Evolutionary conservation across 2,888 invertebrate genomes (phyloP).

Genomic region (Drosophila quinaria): DNA sequence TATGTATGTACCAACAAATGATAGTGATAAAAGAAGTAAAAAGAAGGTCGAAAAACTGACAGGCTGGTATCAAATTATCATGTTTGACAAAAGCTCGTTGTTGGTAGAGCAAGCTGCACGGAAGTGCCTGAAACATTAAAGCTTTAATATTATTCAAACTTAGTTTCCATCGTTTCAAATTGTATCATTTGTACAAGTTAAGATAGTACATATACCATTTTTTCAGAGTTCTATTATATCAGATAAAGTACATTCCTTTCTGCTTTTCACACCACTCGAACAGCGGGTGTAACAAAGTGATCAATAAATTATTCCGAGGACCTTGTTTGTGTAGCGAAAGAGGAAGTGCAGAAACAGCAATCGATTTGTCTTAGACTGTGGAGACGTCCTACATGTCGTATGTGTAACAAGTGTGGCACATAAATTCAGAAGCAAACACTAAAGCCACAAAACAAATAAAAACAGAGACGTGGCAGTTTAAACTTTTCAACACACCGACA

Average conservation of each 20-base stretch:
- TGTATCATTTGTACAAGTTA: background rate
- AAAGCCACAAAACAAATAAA: conserved; percentile 58
- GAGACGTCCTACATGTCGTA: conserved; percentile 66
- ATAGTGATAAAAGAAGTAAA: conserved; percentile 10
- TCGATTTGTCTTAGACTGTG: conserved; percentile 68
- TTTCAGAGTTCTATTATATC: background rate
- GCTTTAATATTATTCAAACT: background rate
- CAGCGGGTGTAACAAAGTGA: conserved; percentile 53
- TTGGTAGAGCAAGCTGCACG: background rate
- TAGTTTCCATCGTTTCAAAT: background rate
- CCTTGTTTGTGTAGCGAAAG: conserved; percentile 35
- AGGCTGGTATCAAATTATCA: conserved; percentile 5
- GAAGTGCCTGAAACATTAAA: background rate
- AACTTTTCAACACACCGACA: conserved; percentile 30
- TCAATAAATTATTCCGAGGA: conserved; percentile 56
- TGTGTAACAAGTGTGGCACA: conserved; percentile 73
- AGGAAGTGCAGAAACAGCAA: conserved; percentile 51
- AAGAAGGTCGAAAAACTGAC: conserved; percentile 6
- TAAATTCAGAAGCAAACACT: conserved; percentile 57
- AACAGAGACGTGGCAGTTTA: conserved; percentile 25
- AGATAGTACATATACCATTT: background rate
- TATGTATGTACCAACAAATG: conserved; percentile 13
- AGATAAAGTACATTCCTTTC: conserved; percentile 6
- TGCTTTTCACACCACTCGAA: conserved; percentile 6
- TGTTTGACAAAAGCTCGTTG: background rate